Conservation (phyloP, 2,113 vertebrate species). For the Hippopotamus amphibius region DNA sequence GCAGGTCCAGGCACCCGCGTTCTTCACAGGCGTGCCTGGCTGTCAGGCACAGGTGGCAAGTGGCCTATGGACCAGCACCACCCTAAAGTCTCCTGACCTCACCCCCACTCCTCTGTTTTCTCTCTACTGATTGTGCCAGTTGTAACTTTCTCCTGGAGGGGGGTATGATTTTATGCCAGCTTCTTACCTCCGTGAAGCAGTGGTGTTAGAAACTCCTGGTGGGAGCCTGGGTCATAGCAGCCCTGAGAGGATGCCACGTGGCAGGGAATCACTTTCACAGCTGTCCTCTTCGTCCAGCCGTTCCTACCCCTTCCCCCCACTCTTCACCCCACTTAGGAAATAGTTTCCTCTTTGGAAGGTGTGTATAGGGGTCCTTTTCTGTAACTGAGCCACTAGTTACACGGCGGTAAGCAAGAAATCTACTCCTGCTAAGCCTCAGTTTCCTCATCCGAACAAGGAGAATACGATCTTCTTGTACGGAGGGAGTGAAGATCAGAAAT, state of each 20-base stretch:
- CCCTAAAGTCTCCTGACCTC: not conserved
- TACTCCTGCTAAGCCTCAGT: not conserved
- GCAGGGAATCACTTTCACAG: not conserved
- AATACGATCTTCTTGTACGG: not conserved
- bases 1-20: not conserved
- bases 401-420: not conserved
- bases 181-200: not conserved
- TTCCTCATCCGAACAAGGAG: not conserved
- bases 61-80: no score
- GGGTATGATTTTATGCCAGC: not conserved
- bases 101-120: not conserved
- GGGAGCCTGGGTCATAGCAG: not conserved
- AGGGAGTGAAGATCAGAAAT: not conserved
- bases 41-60: not conserved
- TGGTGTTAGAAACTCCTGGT: not conserved
- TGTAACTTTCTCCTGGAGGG: not conserved
- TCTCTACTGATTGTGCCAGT: not conserved
- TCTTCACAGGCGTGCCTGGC: not conserved
- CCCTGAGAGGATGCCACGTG: accelerated
- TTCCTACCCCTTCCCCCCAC: not conserved
- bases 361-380: not conserved
- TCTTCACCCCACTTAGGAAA: not conserved
- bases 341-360: not conserved
- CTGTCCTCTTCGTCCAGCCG: no score
- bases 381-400: not conserved